These are phyloP conservation scores for Galeopsomyia nigrocyanea DNA, from an alignment of 2,888 invertebrate species.

Conservation along the genomic window DNA sequence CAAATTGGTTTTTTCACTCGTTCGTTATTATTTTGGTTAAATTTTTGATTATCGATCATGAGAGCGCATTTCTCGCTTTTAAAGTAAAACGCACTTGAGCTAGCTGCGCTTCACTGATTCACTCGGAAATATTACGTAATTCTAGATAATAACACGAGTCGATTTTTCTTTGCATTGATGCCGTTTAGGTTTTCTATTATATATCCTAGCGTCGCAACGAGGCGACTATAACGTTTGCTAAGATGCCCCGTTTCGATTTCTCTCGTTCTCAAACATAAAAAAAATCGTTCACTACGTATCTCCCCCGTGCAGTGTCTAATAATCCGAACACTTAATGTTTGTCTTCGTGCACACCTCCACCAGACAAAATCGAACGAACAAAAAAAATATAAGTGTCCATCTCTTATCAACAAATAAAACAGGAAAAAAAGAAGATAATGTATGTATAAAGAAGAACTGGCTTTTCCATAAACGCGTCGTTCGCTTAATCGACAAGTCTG, in stretches of 20 bases:
- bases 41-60: slow-evolving; percentile 47
- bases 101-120: slow-evolving; percentile 11
- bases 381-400: background rate
- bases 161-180: slow-evolving; percentile 22
- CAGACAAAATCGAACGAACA: background rate
- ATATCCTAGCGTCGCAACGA: slow-evolving; percentile 4
- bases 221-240: background rate
- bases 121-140: slow-evolving; percentile 16
- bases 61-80: slow-evolving; percentile 20
- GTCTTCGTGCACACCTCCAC: slow-evolving; percentile 2
- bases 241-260: slow-evolving; percentile 23
- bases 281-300: background rate
- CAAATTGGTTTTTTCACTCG: slow-evolving; percentile 45
- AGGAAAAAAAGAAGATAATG: background rate
- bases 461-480: slow-evolving; percentile 1
- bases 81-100: slow-evolving; percentile 20
- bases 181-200: slow-evolving; percentile 5
- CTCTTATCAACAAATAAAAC: slow-evolving; percentile 1
- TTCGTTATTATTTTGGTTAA: slow-evolving; percentile 46
- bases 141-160: slow-evolving; percentile 26
- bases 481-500: slow-evolving; percentile 6
- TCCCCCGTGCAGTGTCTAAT: slow-evolving; percentile 4
- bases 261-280: slow-evolving; percentile 2
- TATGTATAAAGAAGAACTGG: slow-evolving; percentile 12
- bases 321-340: slow-evolving; percentile 4